A percentile compares a stretch with the other conserved stretches of the same genome.
phyloP scores from a whole-genome alignment of 1,140 invertebrate genomes.

The Drosophila erecta region DNA sequence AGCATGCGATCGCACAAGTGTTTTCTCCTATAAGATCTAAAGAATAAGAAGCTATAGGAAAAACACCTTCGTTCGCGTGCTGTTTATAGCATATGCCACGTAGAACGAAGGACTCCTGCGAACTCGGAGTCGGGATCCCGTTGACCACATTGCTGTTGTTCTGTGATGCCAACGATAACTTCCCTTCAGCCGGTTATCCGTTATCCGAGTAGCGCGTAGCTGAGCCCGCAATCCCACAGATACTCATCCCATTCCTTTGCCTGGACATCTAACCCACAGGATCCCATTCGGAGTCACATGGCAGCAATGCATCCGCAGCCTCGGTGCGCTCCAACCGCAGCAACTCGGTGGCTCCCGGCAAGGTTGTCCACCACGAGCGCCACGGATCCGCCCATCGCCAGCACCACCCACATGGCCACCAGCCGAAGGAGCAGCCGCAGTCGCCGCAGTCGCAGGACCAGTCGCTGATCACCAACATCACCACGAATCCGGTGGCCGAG shows the following conservation, averaged over 20 bases:
- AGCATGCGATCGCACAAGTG: background rate
- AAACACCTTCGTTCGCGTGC: background rate
- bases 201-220: conserved; percentile 36
- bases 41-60: background rate
- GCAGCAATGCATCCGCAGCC: conserved; percentile 78
- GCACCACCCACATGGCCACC: conserved; percentile 55
- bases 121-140: conserved; percentile 17
- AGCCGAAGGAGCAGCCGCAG: conserved; percentile 47
- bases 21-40: too few relatives aligned
- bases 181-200: conserved; percentile 41
- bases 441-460: conserved; percentile 72
- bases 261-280: conserved; percentile 33
- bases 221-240: background rate
- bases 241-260: conserved; percentile 5
- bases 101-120: conserved; percentile 11
- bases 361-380: conserved; percentile 70
- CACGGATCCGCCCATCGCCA: conserved; percentile 72
- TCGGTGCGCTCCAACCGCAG: conserved; percentile 81
- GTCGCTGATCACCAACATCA: conserved; percentile 79
- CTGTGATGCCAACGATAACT: conserved; percentile 49
- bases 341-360: conserved; percentile 80
- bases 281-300: conserved; percentile 68
- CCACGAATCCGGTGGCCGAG: conserved; percentile 81
- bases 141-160: conserved; percentile 51
- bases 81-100: conserved; percentile 14